Conservation (phyloP, 2,113 vertebrate species). For the Corythaixoides concolor region DNA sequence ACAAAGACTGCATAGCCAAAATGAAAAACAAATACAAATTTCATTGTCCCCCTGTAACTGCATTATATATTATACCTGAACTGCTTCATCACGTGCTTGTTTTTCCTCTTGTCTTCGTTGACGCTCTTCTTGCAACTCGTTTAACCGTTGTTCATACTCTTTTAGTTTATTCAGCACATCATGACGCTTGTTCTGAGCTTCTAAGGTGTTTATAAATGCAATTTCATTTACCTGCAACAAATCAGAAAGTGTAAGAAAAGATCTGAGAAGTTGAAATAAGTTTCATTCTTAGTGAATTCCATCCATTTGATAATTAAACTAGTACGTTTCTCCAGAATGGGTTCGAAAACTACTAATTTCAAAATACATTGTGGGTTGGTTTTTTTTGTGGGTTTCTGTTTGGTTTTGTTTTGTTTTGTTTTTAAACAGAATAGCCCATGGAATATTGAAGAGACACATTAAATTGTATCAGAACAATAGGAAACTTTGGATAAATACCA, state of each 20-base stretch:
- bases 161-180: slow-evolving; percentile 95
- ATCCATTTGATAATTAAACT: background rate
- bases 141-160: slow-evolving; percentile 94
- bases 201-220: slow-evolving; percentile 98
- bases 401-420: background rate
- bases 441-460: background rate
- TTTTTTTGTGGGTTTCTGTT: too few species aligned
- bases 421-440: background rate
- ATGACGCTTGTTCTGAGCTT: slow-evolving; percentile 97
- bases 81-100: slow-evolving; percentile 95
- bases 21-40: fast-evolving
- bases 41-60: background rate
- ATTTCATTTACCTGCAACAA: slow-evolving; percentile 93
- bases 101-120: slow-evolving; percentile 96
- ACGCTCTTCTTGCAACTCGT: slow-evolving; percentile 96
- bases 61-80: slow-evolving; percentile 83
- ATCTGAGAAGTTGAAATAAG: background rate
- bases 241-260: background rate
- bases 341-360: background rate
- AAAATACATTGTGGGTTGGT: too few species aligned
- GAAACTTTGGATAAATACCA: background rate
- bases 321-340: background rate
- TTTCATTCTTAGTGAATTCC: background rate
- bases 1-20: background rate
- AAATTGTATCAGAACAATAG: background rate